Base-by-base conservation (phyloP, 1,140 invertebrate genomes). In the Wiebesia pumilae region DNA sequence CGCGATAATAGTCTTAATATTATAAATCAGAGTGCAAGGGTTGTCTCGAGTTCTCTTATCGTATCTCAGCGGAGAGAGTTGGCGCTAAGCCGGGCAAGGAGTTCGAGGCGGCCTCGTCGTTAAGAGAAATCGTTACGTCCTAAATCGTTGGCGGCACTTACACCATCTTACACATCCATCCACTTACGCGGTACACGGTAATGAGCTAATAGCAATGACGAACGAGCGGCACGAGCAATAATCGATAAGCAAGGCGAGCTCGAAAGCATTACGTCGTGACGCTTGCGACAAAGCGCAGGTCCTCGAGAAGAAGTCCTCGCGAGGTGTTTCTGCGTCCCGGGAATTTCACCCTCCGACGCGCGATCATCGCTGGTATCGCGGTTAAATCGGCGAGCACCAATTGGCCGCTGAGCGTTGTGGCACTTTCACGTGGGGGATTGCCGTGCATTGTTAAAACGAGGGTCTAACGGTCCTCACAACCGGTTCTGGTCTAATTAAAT, bases 391-490 rank as follows among this genome's bases (percentile, higher is more conserved):
- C 35, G 3, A 62, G 1, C 30, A 62, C 77, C 81, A 85, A 85
- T 85, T 85, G 47, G 30, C 62, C 47, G 43, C 67, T 83, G 54
- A 83, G 33, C 65, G 51, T 1, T 14, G 75, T 47, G 12, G n/a
- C 40, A 67, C 40, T 73, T 73, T 40, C 3, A 33, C n/a, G 69
- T n/a, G n/a, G n/a, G n/a, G 3, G 6, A 40, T 40, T 40, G 19
- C 21, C 19, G 21, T 12, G 3, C 24, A 73, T 73, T 73, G 69
- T 73, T 40, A 3, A 21, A 24, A 6, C 69, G 14, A 38, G n/a
- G 19, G n/a, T 12, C 16, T 73, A 27, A 27, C 35, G 35, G 35
- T 10, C 19, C 12, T 10, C 19, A 12, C 9, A 54, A 54, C 19
- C 19, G 51, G 51, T 54, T 16, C 2, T 54, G 2, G 14, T 38